Evolutionary conservation across 2,888 invertebrate species (phyloP), one percentile per base, ranked within the genome.

Genomic region (Eremobia ochroleuca): DNA sequence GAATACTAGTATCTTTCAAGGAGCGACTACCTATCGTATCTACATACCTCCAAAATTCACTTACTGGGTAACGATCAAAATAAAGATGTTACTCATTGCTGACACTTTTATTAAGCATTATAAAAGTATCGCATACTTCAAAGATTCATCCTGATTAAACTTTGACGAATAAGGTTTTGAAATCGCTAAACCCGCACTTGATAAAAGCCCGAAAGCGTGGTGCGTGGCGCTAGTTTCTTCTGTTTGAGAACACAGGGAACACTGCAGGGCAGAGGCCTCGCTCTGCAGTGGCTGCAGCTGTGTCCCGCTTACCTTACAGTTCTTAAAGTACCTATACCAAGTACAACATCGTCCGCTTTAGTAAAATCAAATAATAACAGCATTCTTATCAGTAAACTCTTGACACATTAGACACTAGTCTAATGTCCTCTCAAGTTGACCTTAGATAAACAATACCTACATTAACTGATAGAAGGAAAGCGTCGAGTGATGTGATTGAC

Each of bases 371-470:
- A 66, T 55, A 28, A 21, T 58, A 46, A n/a, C 46, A n/a, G 31
- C 8, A 34, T 25, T 31, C 34, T 64, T 77, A 83, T 81, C 78
- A 28, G 34, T 77, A 15, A 49, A 31, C 65, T 59, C 66, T 82
- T 43, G 13, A 62, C 55, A 79, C 62, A 72, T 40, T 13, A n/a
- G 25, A 21, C n/a, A n/a, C n/a, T 43, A 34, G 4, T 34, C 2
- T 43, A 58, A 28, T 55, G 67, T 59, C 62, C 64, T 81, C 66
- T 73, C 25, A 28, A 59, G 34, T 85, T 81, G 85, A 83, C 85
- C 85, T 81, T 64, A 70, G 72, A 81, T 85, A 76, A 76, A 66
- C n/a, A 61, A 61, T 55, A 65, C n/a, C n/a, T n/a, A n/a, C 43
- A 43, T 61, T 73, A 49, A 62, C 62, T 25, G 40, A 83, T 72